Conservation (phyloP, 2,797 vertebrate genomes). For the Rhinogobio ventralis region DNA sequence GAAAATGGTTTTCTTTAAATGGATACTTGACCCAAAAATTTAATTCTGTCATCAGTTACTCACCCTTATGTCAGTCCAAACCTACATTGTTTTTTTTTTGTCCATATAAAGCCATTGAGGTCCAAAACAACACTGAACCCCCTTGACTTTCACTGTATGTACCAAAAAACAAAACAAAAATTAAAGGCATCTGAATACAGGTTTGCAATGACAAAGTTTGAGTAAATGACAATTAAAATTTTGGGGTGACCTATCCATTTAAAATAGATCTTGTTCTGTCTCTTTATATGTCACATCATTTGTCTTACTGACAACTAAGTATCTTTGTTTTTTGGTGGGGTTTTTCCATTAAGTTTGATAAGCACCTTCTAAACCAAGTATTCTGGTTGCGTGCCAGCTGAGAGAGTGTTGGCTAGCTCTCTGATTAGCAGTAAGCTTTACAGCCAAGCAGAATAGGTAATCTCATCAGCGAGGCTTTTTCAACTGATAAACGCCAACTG, state of each 20-base stretch:
- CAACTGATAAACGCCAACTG: slow-evolving; percentile 82
- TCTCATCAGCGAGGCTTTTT: slow-evolving; percentile 86
- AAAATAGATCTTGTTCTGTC: too few species aligned
- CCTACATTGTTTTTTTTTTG: not conserved
- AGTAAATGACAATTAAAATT: too few species aligned
- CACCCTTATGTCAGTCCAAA: too few species aligned
- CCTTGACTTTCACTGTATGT: too few species aligned
- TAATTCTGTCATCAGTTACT: slow-evolving; percentile 27
- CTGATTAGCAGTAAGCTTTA: slow-evolving; percentile 88
- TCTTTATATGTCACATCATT: too few species aligned
- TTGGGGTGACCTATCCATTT: too few species aligned
- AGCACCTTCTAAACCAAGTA: slow-evolving; percentile 71
- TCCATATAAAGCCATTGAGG: too few species aligned
- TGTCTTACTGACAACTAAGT: slow-evolving; percentile 69
- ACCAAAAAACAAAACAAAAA: too few species aligned
- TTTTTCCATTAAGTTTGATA: too few species aligned
- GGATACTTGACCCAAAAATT: not conserved
- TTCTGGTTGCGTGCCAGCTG: slow-evolving; percentile 28
- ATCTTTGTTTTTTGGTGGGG: slow-evolving; percentile 65
- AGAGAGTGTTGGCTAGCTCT: slow-evolving; percentile 82
- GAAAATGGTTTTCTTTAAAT: not conserved
- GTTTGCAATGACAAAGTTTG: too few species aligned
- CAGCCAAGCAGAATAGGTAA: slow-evolving; percentile 85
- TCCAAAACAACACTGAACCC: too few species aligned
- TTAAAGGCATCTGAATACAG: too few species aligned